A percentile compares a stretch with the other conserved stretches of the same genome.
phyloP scores from a whole-genome alignment of 1,140 invertebrate genomes.

The Diprion similis region DNA sequence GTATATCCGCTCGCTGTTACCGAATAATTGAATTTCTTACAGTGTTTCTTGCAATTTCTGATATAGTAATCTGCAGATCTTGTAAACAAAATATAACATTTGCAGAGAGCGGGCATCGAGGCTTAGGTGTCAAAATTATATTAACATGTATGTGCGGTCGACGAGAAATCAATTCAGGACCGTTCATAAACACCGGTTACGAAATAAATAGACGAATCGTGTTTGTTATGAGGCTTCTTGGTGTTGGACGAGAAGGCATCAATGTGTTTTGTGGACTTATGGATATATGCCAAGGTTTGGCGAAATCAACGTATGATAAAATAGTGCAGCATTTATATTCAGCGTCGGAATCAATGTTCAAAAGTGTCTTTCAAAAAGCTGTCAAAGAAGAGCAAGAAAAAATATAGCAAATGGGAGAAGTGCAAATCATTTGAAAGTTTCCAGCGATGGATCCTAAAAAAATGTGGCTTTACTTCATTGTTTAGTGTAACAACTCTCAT shows the following conservation, averaged over 20 bases:
- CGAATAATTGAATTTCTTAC: slow-evolving; percentile 29
- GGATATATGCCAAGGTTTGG: too few species aligned
- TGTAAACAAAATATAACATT: slow-evolving; percentile 27
- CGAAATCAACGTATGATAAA: too few species aligned
- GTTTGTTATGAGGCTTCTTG: slow-evolving; percentile 25
- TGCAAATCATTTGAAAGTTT: slow-evolving; percentile 15
- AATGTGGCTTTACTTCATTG: too few species aligned
- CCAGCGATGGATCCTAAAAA: neutral
- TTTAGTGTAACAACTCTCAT: too few species aligned
- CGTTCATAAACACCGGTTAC: slow-evolving; percentile 27
- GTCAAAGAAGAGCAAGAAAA: slow-evolving; percentile 18
- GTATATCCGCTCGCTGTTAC: slow-evolving; percentile 25
- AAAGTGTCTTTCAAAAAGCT: slow-evolving; percentile 18
- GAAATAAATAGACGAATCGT: slow-evolving; percentile 32
- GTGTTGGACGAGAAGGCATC: too few species aligned
- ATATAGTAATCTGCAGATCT: slow-evolving; percentile 26
- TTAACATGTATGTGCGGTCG: slow-evolving; percentile 22
- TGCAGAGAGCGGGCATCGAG: slow-evolving; percentile 25
- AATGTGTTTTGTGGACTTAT: too few species aligned
- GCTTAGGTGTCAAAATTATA: slow-evolving; percentile 28
- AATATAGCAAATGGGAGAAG: neutral
- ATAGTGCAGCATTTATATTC: neutral
- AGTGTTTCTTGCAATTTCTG: slow-evolving; percentile 24
- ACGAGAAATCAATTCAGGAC: slow-evolving; percentile 25
- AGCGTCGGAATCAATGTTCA: slow-evolving; percentile 14